Evolutionary conservation across 2,888 invertebrate genomes (phyloP).

Genomic region (Torymus auratus): DNA sequence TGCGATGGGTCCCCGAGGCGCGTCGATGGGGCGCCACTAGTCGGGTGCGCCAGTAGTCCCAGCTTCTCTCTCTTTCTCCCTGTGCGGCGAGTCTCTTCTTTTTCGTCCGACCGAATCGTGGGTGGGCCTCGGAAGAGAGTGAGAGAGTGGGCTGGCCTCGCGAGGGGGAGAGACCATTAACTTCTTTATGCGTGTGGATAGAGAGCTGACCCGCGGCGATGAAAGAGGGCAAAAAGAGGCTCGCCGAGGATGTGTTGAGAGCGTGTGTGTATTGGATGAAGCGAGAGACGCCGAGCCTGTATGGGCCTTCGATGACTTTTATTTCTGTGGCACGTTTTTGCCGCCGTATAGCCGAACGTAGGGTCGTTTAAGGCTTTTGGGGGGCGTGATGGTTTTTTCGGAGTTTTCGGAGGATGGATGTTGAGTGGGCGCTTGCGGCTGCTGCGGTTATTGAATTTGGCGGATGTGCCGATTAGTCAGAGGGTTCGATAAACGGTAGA

Average conservation of each 20-base stretch:
- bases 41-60: conserved; percentile 62
- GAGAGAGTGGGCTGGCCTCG: conserved; percentile 63
- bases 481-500: too few relatives aligned
- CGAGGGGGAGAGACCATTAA: conserved; percentile 26
- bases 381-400: too few relatives aligned
- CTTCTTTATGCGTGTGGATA: conserved; percentile 32
- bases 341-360: background rate
- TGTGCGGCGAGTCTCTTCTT: conserved; percentile 20
- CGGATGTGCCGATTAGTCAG: too few relatives aligned
- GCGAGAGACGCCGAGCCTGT: background rate
- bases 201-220: conserved; percentile 12
- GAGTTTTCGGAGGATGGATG: too few relatives aligned
- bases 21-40: conserved; percentile 67
- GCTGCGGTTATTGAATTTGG: too few relatives aligned
- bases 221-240: conserved; percentile 12
- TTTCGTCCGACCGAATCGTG: conserved; percentile 66
- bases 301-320: conserved; percentile 12
- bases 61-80: conserved; percentile 3
- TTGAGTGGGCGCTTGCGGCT: too few relatives aligned
- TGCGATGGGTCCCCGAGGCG: conserved; percentile 35
- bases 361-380: background rate
- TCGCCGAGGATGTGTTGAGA: background rate
- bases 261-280: background rate
- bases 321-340: conserved; percentile 2
- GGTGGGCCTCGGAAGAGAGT: conserved; percentile 67